Percentiles rank a stretch among this genome's conserved stretches.
Conservation (phyloP, 2,113 vertebrate genomes). For the Cephalopterus ornatus region DNA sequence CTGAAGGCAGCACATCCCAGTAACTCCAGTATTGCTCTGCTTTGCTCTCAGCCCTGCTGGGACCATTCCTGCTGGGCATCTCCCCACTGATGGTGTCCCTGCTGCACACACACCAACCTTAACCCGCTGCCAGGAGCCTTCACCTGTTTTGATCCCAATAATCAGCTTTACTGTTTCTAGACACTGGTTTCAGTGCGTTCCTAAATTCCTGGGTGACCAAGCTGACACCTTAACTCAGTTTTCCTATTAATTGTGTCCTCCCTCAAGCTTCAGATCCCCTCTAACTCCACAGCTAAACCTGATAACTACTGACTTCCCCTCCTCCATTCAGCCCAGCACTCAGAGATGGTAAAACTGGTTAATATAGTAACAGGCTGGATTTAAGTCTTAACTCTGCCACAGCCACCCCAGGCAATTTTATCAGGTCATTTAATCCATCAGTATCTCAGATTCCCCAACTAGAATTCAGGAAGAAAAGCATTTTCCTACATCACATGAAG, state of each 20-base stretch:
- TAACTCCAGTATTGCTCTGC: too few species aligned
- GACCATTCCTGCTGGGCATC: background rate
- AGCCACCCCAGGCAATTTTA: background rate
- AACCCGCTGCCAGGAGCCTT: background rate
- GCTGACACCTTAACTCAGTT: background rate
- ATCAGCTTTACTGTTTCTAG: background rate
- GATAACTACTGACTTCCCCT: background rate
- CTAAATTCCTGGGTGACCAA: background rate
- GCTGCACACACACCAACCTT: accelerated
- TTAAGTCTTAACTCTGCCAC: background rate
- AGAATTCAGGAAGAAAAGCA: background rate
- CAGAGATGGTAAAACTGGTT: background rate
- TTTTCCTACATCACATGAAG: constrained; percentile 7
- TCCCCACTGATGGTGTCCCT: background rate
- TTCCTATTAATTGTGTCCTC: background rate
- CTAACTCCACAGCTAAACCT: background rate
- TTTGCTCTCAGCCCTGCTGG: background rate
- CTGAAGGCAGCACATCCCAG: background rate
- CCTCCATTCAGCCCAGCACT: background rate
- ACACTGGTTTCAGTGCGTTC: background rate
- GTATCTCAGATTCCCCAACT: background rate
- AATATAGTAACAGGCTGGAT: background rate
- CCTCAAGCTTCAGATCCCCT: background rate
- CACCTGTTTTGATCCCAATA: background rate
- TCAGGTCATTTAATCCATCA: background rate